These are phyloP conservation scores for Tauraco erythrolophus DNA, from an alignment of 2,113 vertebrate species.

Conservation along the genomic window DNA sequence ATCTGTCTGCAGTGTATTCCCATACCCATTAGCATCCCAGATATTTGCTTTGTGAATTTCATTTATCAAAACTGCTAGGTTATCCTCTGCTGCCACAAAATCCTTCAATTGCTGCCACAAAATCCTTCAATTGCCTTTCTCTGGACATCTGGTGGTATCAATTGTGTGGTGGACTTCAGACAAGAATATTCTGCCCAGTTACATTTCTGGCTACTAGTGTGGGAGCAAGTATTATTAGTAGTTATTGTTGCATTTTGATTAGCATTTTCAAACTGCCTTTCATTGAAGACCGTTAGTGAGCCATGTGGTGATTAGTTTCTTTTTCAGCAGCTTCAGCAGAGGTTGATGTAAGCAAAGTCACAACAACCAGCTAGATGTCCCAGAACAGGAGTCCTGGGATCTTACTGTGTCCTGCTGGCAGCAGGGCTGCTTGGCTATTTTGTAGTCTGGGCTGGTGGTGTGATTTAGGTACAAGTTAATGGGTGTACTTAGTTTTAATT, in stretches of 20 bases:
- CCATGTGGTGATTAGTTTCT: not conserved
- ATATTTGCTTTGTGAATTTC: not conserved
- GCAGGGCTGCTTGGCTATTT: not conserved
- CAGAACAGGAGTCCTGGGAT: not conserved
- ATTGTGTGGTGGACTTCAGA: not conserved
- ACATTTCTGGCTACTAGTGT: not conserved
- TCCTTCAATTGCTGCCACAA: not conserved
- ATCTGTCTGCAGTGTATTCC: not conserved
- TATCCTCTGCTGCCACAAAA: not conserved
- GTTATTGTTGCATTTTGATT: slow-evolving; percentile 5
- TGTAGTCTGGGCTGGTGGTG: not conserved
- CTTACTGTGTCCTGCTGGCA: not conserved
- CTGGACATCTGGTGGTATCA: slow-evolving; percentile 15
- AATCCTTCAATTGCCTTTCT: slow-evolving; percentile 6
- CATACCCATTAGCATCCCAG: not conserved
- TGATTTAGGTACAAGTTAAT: not conserved
- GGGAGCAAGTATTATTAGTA: not conserved
- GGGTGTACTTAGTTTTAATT: not conserved
- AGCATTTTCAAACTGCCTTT: slow-evolving; percentile 28
- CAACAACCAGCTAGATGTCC: not conserved
- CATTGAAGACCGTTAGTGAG: not conserved
- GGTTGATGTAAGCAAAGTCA: not conserved
- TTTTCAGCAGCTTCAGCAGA: not conserved
- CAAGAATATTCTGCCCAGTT: slow-evolving; percentile 15
- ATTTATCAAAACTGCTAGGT: not conserved